A percentile compares a stretch with the other conserved stretches of the same genome.
These are phyloP conservation scores for Ophioninae sp. DNA, from an alignment of 2,888 invertebrate genomes.

Conservation along the genomic window DNA sequence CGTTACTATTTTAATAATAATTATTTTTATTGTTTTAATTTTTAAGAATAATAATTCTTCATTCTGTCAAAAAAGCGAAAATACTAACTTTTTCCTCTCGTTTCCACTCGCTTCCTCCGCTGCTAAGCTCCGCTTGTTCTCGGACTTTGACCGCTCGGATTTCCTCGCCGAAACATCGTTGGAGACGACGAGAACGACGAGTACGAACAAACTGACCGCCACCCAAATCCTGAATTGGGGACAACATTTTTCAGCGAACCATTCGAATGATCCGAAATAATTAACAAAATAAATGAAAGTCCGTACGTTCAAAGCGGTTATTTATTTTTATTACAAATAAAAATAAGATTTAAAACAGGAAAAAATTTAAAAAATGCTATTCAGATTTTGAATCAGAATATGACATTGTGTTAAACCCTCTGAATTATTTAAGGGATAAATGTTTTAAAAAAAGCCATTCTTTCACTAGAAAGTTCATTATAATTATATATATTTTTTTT, in stretches of 20 bases:
- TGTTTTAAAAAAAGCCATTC: too few species aligned
- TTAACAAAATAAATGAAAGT: not conserved
- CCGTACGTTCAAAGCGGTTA: not conserved
- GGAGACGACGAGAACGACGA: conserved; percentile 48
- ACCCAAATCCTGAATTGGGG: conserved; percentile 42
- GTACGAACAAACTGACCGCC: conserved; percentile 37
- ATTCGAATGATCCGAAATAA: not conserved
- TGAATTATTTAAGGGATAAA: too few species aligned
- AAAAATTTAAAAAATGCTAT: too few species aligned
- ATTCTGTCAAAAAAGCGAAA: not conserved
- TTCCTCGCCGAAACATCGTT: conserved; percentile 52
- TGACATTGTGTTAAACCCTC: too few species aligned
- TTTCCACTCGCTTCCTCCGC: conserved; percentile 25
- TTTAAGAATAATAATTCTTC: not conserved
- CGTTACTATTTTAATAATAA: too few species aligned
- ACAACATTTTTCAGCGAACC: not conserved
- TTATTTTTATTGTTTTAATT: too few species aligned
- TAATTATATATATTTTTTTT: too few species aligned
- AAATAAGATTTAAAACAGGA: not conserved
- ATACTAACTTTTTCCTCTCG: conserved; percentile 50
- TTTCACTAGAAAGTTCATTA: too few species aligned
- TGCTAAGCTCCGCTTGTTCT: conserved; percentile 33
- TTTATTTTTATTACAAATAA: not conserved
- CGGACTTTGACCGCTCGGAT: conserved; percentile 38
- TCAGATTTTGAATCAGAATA: too few species aligned